Evolutionary conservation across 2,888 invertebrate genomes (phyloP), one percentile per base, ranked within the genome.

Genomic region (Adelphocoris suturalis): DNA sequence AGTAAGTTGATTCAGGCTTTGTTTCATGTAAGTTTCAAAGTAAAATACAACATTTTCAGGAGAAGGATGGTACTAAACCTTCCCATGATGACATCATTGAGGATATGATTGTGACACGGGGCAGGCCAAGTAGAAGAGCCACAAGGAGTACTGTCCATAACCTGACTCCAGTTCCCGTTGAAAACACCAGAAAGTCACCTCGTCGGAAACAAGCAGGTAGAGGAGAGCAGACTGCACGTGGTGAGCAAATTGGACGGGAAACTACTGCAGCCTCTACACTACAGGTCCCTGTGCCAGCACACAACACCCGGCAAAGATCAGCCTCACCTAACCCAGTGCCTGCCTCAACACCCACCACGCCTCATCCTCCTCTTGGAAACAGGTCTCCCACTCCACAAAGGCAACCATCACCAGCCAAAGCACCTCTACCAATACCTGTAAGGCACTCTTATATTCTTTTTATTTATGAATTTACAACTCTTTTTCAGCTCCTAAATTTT

Each of bases 11-110:
- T 48, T 48, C 13, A 13, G 48, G 48, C 48, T 48, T 48, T 13
- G 13, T 48, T 48, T 48, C 13, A 11, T 48, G 9, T 4, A 37
- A 37, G 37, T 37, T 37, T 37, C 16, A 52, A 2, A 52, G 48
- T 14, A 3, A 52, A 52, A 52, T 11, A 52, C 2, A 52, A 14
- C 2, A 80, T 55, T 81, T 55, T 46, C n/a, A 61, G 52, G 93
- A 93, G 90, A 92, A 92, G 86, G 93, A 93, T 91, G 92, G 96
- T 91, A 82, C 82, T 5, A 95, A 97, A 90, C 97, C 95, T 91
- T 96, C 97, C 0, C 95, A 97, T 13, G 98, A 98, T 93, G 98
- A 97, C 92, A 95, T 97, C 16, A 98, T 98, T 91, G 98, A 98
- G 37, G 89, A 89, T 3, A 52, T 84, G 28, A 61, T 85, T 23